Conservation (phyloP, 2,888 invertebrate genomes). For the Pegoplata infirma region DNA sequence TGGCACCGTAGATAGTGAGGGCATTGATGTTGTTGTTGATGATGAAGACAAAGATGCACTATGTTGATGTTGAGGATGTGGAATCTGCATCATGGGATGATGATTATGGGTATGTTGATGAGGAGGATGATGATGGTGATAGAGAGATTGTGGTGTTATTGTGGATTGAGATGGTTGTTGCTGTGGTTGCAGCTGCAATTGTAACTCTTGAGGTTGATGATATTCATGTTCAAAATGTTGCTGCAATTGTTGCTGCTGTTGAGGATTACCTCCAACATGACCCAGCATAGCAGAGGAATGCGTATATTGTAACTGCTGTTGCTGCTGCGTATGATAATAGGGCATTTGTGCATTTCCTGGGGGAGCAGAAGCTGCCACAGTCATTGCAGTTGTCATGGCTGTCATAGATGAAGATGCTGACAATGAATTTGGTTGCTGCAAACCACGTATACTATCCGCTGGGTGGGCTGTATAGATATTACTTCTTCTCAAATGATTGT, state of each 20-base stretch:
- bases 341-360: slow-evolving; percentile 56
- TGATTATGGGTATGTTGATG: slow-evolving; percentile 67
- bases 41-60: slow-evolving; percentile 68
- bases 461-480: slow-evolving; percentile 78
- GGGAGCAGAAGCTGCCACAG: slow-evolving; percentile 57
- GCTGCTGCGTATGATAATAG: slow-evolving; percentile 58
- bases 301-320: slow-evolving; percentile 48
- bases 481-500: slow-evolving; percentile 77
- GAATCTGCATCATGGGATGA: slow-evolving; percentile 15
- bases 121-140: slow-evolving; percentile 61
- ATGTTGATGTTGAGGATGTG: slow-evolving; percentile 51
- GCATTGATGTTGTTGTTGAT: slow-evolving; percentile 69
- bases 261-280: slow-evolving; percentile 48
- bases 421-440: slow-evolving; percentile 68
- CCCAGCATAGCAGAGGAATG: slow-evolving; percentile 1
- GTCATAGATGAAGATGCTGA: slow-evolving; percentile 68
- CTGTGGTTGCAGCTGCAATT: slow-evolving; percentile 66
- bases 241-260: slow-evolving; percentile 65
- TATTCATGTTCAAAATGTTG: slow-evolving; percentile 73
- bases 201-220: slow-evolving; percentile 75
- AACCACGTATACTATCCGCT: slow-evolving; percentile 76
- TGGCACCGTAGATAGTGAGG: slow-evolving; percentile 65
- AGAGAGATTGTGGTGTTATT: slow-evolving; percentile 51
- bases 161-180: slow-evolving; percentile 36
- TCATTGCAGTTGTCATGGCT: slow-evolving; percentile 63